These are phyloP conservation scores for Drosophila hydei DNA, from an alignment of 1,140 invertebrate genomes.

Conservation along the genomic window DNA sequence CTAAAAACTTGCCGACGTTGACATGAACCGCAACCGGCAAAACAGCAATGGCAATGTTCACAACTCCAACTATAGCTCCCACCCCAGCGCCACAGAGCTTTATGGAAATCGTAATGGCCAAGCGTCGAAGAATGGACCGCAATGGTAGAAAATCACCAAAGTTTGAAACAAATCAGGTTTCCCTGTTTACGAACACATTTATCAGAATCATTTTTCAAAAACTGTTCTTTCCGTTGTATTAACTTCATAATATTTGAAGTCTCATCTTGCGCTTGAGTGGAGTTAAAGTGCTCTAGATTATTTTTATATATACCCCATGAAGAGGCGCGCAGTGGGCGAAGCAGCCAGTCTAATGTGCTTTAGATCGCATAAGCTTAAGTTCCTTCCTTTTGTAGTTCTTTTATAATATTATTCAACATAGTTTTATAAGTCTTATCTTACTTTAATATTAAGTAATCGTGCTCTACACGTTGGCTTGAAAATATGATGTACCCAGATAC, in stretches of 20 bases:
- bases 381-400: no score
- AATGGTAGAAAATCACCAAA: conserved; percentile 56
- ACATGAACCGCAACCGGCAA: conserved; percentile 52
- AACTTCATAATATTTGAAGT: conserved; percentile 12
- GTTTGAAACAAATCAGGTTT: conserved; percentile 60
- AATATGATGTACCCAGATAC: no score
- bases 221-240: conserved; percentile 9
- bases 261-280: not conserved
- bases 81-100: conserved; percentile 9
- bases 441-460: no score
- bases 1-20: conserved; percentile 71
- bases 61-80: conserved; percentile 4
- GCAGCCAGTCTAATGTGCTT: no score
- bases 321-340: no score
- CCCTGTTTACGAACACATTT: conserved; percentile 51
- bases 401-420: no score
- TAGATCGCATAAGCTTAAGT: no score
- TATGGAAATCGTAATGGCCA: conserved; percentile 23
- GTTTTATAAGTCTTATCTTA: no score
- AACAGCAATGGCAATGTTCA: conserved; percentile 33
- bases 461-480: no score
- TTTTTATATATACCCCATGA: not conserved
- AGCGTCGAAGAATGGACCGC: conserved; percentile 26
- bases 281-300: no score
- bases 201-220: conserved; percentile 61